Percentiles rank a stretch among this genome's conserved stretches.
Conservation (phyloP, 2,888 invertebrate species). For the Apodemia duryi region DNA sequence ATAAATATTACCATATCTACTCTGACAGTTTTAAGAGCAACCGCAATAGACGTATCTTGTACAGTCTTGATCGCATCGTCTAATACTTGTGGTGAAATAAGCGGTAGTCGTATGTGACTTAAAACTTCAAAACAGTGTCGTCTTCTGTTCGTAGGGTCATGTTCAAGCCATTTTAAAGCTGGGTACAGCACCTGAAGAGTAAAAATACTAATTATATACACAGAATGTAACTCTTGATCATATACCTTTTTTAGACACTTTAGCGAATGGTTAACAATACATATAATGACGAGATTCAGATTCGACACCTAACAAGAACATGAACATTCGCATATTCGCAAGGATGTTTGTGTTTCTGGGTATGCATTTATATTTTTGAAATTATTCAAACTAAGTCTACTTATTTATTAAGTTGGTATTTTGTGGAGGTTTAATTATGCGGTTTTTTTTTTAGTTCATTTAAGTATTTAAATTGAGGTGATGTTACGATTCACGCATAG, state of each 20-base stretch:
- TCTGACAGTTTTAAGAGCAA: conserved; percentile 88
- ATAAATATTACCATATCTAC: conserved; percentile 81
- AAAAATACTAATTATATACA: conserved; percentile 13
- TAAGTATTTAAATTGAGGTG: no score
- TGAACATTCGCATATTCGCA: no score
- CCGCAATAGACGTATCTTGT: conserved; percentile 88
- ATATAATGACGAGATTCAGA: no score
- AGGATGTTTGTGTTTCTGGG: no score
- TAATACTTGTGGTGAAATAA: conserved; percentile 88
- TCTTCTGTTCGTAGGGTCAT: conserved; percentile 87
- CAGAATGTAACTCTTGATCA: neutral
- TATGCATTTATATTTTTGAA: no score
- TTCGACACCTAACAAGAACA: no score
- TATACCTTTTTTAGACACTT: neutral
- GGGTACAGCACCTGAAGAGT: conserved; percentile 85
- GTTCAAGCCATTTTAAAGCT: conserved; percentile 92
- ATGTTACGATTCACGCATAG: no score
- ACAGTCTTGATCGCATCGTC: conserved; percentile 88
- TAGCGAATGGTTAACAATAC: neutral
- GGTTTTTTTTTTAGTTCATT: no score
- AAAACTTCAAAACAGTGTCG: conserved; percentile 92
- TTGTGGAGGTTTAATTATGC: no score
- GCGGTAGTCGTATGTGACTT: conserved; percentile 88
- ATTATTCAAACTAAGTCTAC: no score
- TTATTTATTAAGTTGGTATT: no score